Evolutionary conservation across 2,888 invertebrate genomes (phyloP).

Genomic region (Adelphocoris suturalis): DNA sequence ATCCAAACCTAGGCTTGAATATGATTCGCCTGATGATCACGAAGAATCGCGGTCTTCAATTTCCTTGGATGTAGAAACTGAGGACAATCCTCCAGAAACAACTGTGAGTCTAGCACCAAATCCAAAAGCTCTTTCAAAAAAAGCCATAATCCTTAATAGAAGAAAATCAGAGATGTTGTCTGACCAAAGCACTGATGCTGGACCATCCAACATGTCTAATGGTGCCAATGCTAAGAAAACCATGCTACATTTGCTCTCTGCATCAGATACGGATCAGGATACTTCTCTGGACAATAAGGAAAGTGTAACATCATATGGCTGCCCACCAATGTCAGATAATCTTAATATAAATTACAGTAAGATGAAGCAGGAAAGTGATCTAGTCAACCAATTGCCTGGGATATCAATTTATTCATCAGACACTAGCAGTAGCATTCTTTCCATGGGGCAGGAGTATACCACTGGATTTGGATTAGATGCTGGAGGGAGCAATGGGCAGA

Average conservation of each 20-base stretch:
- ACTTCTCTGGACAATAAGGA: not conserved
- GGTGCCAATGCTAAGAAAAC: not conserved
- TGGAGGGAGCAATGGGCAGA: not conserved
- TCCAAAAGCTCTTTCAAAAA: constrained; percentile 59
- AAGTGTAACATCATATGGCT: not conserved
- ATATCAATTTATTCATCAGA: constrained; percentile 4
- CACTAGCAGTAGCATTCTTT: constrained; percentile 25
- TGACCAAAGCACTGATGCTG: not conserved
- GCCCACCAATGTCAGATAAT: not conserved
- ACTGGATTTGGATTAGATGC: not conserved
- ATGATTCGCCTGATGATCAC: too few species aligned
- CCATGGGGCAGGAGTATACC: constrained; percentile 44
- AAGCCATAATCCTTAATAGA: constrained; percentile 58
- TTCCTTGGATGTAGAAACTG: not conserved
- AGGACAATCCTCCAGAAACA: not conserved
- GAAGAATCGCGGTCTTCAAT: not conserved
- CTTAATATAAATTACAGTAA: not conserved
- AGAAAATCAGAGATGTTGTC: constrained; percentile 15
- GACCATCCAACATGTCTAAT: not conserved
- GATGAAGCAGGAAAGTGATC: not conserved
- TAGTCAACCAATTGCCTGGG: not conserved
- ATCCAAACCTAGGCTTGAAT: not conserved
- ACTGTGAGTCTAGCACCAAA: not conserved
- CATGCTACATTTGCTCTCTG: not conserved
- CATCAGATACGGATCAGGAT: not conserved